phyloP scores from a whole-genome alignment of 2,797 vertebrate species.

The Eremophila alpestris region DNA sequence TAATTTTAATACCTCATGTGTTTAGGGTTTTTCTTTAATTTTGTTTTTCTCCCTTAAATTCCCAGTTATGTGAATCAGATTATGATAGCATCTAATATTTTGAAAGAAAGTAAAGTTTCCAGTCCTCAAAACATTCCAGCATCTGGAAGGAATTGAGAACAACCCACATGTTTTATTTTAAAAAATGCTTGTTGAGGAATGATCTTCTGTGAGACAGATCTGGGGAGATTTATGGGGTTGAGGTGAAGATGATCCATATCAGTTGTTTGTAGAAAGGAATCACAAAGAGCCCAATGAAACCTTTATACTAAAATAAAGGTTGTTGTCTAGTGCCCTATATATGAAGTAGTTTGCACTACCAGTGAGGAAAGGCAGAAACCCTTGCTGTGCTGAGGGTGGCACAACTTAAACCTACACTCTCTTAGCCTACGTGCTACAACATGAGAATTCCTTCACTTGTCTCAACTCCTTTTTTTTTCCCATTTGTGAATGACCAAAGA shows the following conservation, averaged over 20 bases:
- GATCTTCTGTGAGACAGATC: background rate
- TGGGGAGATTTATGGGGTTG: rapidly evolving
- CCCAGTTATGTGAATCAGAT: background rate
- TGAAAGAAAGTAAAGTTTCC: background rate
- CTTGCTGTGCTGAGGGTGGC: background rate
- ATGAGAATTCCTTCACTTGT: background rate
- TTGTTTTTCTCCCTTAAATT: background rate
- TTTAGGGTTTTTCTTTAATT: background rate
- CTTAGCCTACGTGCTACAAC: background rate
- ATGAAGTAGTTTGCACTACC: background rate
- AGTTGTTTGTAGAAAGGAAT: background rate
- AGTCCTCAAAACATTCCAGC: background rate
- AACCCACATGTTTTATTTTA: background rate
- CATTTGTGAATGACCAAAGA: background rate
- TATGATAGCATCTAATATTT: background rate
- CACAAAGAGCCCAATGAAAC: background rate
- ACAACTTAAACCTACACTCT: background rate
- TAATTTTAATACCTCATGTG: background rate
- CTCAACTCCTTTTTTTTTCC: background rate
- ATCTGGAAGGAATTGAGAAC: background rate
- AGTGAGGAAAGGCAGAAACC: background rate
- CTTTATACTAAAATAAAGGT: background rate
- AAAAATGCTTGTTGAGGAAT: background rate
- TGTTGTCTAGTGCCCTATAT: background rate
- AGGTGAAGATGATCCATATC: background rate